Conservation (phyloP, 1,140 invertebrate species). For the Papilio glaucus region DNA sequence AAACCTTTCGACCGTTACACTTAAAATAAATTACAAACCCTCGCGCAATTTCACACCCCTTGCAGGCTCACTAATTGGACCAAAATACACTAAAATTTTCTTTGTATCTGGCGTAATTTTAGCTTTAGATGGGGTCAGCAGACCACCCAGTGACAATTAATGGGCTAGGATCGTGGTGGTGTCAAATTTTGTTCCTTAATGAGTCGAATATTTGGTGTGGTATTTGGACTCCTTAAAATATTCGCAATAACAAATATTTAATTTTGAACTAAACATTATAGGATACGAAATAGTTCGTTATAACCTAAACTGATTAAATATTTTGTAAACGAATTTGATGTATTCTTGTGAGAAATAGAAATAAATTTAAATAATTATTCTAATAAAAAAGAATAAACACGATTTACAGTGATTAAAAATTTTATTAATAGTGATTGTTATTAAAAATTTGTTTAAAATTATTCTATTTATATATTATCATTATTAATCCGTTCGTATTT, state of each 20-base stretch:
- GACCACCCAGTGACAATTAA: conserved; percentile 72
- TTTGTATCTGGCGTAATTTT: conserved; percentile 80
- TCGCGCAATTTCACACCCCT: conserved; percentile 77
- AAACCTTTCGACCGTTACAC: conserved; percentile 63
- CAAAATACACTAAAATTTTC: conserved; percentile 82
- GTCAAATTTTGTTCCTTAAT: conserved; percentile 63
- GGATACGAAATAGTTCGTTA: not conserved
- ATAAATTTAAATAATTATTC: too few relatives aligned
- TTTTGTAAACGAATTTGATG: too few relatives aligned
- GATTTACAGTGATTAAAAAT: too few relatives aligned
- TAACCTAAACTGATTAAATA: too few relatives aligned
- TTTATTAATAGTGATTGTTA: too few relatives aligned
- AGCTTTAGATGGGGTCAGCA: conserved; percentile 72
- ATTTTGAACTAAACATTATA: not conserved
- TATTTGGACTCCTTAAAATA: conserved; percentile 18
- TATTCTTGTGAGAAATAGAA: too few relatives aligned
- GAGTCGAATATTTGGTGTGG: conserved; percentile 51
- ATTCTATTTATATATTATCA: too few relatives aligned
- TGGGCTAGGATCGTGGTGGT: conserved; percentile 56
- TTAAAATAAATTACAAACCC: conserved; percentile 76
- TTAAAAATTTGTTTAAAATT: too few relatives aligned
- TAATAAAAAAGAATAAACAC: too few relatives aligned
- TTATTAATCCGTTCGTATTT: too few relatives aligned
- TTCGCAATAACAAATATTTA: not conserved
- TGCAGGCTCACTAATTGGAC: conserved; percentile 74